Percentiles rank a stretch among this genome's conserved stretches.
These are phyloP conservation scores for Physella acuta DNA, from an alignment of 1,140 invertebrate species.

Conservation along the genomic window DNA sequence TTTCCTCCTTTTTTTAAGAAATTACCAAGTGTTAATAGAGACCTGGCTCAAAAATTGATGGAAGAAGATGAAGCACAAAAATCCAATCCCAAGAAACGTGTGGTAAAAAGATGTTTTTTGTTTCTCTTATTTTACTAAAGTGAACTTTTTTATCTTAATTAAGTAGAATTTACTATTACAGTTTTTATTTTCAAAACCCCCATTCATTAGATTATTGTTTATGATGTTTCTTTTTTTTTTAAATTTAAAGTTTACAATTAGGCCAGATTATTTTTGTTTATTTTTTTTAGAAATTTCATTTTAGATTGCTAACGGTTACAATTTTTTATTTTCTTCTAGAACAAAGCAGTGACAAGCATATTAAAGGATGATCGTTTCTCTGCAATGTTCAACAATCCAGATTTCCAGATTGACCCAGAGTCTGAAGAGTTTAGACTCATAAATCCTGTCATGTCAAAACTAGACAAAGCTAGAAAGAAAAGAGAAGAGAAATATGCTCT, in stretches of 20 bases:
- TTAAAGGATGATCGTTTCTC: slow-evolving; percentile 87
- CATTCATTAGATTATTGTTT: too few species aligned
- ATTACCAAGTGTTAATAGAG: slow-evolving; percentile 64
- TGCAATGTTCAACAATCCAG: slow-evolving; percentile 85
- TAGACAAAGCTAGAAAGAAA: slow-evolving; percentile 71
- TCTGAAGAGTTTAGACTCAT: slow-evolving; percentile 73
- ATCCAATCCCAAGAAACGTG: slow-evolving; percentile 27
- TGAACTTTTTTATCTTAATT: background rate
- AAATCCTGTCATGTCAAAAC: slow-evolving; percentile 85
- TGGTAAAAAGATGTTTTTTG: slow-evolving; percentile 19
- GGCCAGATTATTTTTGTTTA: background rate
- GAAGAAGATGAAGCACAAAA: slow-evolving; percentile 61
- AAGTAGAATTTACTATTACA: background rate
- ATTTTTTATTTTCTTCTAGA: slow-evolving; percentile 11
- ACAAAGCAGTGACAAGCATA: slow-evolving; percentile 66
- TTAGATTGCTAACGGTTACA: background rate
- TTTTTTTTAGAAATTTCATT: background rate
- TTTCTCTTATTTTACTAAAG: background rate
- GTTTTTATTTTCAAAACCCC: background rate
- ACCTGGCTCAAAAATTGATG: slow-evolving; percentile 82
- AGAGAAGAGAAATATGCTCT: slow-evolving; percentile 59
- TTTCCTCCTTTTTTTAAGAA: slow-evolving; percentile 45
- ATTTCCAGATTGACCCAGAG: slow-evolving; percentile 88
- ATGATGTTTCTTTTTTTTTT: too few species aligned
- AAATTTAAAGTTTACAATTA: background rate